These are phyloP conservation scores for Thymelicus acteon DNA, from an alignment of 2,888 invertebrate genomes.

Conservation along the genomic window DNA sequence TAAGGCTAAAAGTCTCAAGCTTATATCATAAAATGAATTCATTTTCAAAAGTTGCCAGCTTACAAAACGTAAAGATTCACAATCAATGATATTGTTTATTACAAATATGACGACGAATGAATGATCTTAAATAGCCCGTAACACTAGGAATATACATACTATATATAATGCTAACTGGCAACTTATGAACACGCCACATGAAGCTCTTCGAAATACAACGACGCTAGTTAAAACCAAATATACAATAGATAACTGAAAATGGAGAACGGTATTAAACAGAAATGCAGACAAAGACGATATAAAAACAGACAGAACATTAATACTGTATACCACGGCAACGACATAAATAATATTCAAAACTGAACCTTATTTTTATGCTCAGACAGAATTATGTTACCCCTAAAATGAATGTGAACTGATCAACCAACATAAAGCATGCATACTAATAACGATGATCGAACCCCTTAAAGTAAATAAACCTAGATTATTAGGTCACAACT, in stretches of 20 bases:
- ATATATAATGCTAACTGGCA: not conserved
- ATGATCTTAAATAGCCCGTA: too few relatives aligned
- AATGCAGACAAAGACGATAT: not conserved
- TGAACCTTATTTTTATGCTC: not conserved
- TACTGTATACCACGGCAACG: not conserved
- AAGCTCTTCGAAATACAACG: not conserved
- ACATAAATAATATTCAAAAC: not conserved
- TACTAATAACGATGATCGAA: not conserved
- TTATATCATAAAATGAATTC: slow-evolving; percentile 35
- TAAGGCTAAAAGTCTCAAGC: slow-evolving; percentile 49
- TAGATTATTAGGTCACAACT: not conserved
- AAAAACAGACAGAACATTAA: not conserved
- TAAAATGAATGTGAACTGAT: not conserved
- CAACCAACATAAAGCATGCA: not conserved
- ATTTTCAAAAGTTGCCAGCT: slow-evolving; percentile 10
- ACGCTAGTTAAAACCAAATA: too few relatives aligned
- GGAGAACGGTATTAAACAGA: too few relatives aligned
- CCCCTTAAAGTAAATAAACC: not conserved
- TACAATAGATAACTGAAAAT: too few relatives aligned
- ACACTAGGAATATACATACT: too few relatives aligned
- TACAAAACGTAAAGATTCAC: not conserved
- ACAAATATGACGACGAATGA: too few relatives aligned
- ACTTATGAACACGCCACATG: not conserved
- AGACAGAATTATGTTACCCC: not conserved
- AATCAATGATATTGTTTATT: too few relatives aligned